phyloP scores from a whole-genome alignment of 1,140 invertebrate genomes.

The Drosophila pachea region DNA sequence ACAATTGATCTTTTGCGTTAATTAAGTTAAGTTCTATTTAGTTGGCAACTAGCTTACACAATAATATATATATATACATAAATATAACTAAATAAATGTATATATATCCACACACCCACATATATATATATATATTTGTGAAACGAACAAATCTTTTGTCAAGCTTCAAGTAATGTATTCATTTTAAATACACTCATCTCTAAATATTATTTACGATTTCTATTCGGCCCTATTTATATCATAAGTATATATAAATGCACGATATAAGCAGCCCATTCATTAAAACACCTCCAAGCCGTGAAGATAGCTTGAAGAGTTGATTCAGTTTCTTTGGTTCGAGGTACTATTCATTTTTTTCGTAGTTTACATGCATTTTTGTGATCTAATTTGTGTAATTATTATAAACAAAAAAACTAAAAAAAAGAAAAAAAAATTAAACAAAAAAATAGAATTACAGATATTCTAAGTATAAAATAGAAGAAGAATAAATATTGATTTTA shows the following conservation, averaged over 20 bases:
- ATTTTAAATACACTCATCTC: slow-evolving; percentile 18
- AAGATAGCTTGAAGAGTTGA: slow-evolving; percentile 32
- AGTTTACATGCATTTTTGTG: slow-evolving; percentile 77
- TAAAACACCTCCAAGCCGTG: slow-evolving; percentile 24
- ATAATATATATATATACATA: background rate
- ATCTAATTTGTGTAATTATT: slow-evolving; percentile 77
- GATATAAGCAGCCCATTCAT: slow-evolving; percentile 34
- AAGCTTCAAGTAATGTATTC: slow-evolving; percentile 24
- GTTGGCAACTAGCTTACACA: slow-evolving; percentile 25
- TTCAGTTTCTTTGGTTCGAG: slow-evolving; percentile 58
- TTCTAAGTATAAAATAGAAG: slow-evolving; percentile 54
- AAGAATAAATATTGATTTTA: slow-evolving; percentile 61
- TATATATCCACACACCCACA: background rate
- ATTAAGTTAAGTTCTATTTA: slow-evolving; percentile 33
- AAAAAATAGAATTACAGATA: slow-evolving; percentile 45
- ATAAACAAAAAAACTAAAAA: slow-evolving; percentile 54
- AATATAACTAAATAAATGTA: background rate
- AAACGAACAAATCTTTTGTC: slow-evolving; percentile 25
- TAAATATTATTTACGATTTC: slow-evolving; percentile 45
- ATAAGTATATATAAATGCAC: slow-evolving; percentile 18
- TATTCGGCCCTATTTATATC: slow-evolving; percentile 43
- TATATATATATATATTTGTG: slow-evolving; percentile 55
- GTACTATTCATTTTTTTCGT: slow-evolving; percentile 63
- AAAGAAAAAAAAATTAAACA: slow-evolving; percentile 23
- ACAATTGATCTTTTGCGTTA: slow-evolving; percentile 37